Base-by-base conservation (phyloP, 1,140 invertebrate species). In the Papilio polyxenes region DNA sequence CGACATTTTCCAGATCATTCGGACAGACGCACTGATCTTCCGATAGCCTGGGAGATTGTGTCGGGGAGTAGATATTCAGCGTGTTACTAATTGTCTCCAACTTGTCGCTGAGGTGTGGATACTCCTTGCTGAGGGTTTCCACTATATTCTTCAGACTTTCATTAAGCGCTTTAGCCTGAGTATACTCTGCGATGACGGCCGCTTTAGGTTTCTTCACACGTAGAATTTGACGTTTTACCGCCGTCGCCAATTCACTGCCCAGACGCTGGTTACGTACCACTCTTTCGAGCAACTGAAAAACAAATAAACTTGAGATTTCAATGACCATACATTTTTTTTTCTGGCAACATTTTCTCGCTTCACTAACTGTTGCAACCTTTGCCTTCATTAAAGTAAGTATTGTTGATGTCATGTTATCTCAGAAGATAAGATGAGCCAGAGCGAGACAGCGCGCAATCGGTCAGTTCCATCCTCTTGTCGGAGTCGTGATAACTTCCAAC, bases 261-360 rank as follows among this genome's bases (percentile, higher is more conserved):
- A 93, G 85, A 0, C 93, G 88, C 79, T 94, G 93, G 76, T 87
- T 90, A 17, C 93, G 89, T 0, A 94, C 89, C 23, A 94, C 91
- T 10, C 92, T 90, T 82, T 94, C 93, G n/a, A 94, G 81, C 3
- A 94, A 83, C 92, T 94, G 84, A 7, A 85, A 85, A 44, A 59
- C 53, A 59, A 59, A 59, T 8, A 17, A 59, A 6, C 8, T 59
- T 59, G 53, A 56, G 17, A 56, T 56, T 3, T 13, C 13, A 53
- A 4, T 15, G 15, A 53, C 51, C 13, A 15, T 15, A 44, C 40
- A 31, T 31, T 31, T 44, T 7, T 44, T 7, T 53, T 15, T 15
- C 13, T 53, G 51, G 13, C 51, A 17, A 62, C n/a, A 62, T 62
- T 62, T 59, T 62, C 6, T 62, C 56, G 17, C n/a, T 59, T 4